Conservation (phyloP, 1,140 invertebrate species). For the Physella acuta region DNA sequence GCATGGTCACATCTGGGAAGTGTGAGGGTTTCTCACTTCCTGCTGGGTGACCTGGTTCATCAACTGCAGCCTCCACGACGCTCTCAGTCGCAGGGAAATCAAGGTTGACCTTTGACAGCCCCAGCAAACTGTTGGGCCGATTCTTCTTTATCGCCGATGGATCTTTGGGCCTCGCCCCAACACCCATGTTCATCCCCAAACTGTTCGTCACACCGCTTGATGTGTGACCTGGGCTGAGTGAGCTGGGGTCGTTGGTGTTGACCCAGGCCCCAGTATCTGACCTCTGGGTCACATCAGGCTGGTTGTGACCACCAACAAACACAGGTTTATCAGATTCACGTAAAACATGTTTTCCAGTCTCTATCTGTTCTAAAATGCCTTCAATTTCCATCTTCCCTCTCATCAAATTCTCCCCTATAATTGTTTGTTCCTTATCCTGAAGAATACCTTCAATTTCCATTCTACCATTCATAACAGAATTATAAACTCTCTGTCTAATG, state of each 20-base stretch:
- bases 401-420: slow-evolving; percentile 11
- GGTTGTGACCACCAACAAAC: not conserved
- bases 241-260: not conserved
- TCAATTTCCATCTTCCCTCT: slow-evolving; percentile 22
- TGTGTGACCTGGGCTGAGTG: not conserved
- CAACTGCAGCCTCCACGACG: not conserved
- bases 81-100: slow-evolving; percentile 20
- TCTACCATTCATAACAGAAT: slow-evolving; percentile 13
- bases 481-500: not conserved
- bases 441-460: slow-evolving; percentile 21
- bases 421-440: not conserved
- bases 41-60: slow-evolving; percentile 4
- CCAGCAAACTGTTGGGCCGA: slow-evolving; percentile 44
- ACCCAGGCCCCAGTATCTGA: not conserved
- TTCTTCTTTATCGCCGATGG: slow-evolving; percentile 31
- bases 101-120: slow-evolving; percentile 41
- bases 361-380: slow-evolving; percentile 10
- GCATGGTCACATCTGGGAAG: slow-evolving; percentile 8
- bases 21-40: not conserved
- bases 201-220: not conserved
- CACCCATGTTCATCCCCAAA: slow-evolving; percentile 15
- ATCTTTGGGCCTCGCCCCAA: slow-evolving; percentile 44
- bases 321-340: no score
- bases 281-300: not conserved
- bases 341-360: not conserved